Percentiles rank a stretch among this genome's conserved stretches.
Evolutionary conservation across 53 echinoderm and acorn worm genomes (phyloP).

Genomic region (Echinarachnius parma): DNA sequence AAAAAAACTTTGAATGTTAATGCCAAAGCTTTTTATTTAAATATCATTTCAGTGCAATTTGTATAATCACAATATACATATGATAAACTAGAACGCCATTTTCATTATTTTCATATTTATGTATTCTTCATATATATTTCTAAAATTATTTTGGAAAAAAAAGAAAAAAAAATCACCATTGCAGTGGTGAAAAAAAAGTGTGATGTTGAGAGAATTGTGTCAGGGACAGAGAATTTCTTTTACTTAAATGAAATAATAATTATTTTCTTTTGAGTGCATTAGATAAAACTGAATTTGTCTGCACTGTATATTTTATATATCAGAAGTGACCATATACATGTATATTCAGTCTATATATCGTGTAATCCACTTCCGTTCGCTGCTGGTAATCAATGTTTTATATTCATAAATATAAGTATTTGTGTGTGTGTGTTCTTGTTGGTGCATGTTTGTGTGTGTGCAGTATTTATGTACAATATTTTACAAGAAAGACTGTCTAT

Average conservation of each 20-base stretch:
- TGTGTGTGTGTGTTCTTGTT: slow-evolving; percentile 20
- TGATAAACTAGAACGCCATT: slow-evolving; percentile 34
- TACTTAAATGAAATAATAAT: slow-evolving; percentile 7
- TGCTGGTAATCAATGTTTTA: slow-evolving; percentile 24
- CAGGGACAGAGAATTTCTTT: slow-evolving; percentile 30
- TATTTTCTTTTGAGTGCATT: slow-evolving; percentile 21
- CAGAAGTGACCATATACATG: slow-evolving; percentile 19
- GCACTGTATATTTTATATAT: slow-evolving; percentile 42
- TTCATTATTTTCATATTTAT: slow-evolving; percentile 41
- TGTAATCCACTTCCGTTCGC: neutral
- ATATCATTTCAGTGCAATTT: slow-evolving; percentile 51
- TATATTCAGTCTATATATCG: slow-evolving; percentile 26
- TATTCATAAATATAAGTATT: neutral
- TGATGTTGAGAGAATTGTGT: slow-evolving; percentile 15
- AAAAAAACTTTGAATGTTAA: slow-evolving; percentile 23
- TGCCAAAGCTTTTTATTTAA: slow-evolving; percentile 51
- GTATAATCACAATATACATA: slow-evolving; percentile 46
- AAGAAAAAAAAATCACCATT: slow-evolving; percentile 30
- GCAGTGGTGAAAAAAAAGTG: slow-evolving; percentile 21
- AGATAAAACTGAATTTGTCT: slow-evolving; percentile 22
- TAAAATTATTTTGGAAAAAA: slow-evolving; percentile 46
- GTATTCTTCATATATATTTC: slow-evolving; percentile 36
- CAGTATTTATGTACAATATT: too few species aligned
- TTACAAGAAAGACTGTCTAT: neutral
- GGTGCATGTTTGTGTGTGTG: neutral